Percentiles rank a stretch among this genome's conserved stretches.
Conservation (phyloP, 2,797 vertebrate species). For the Nannoperca obscura region DNA sequence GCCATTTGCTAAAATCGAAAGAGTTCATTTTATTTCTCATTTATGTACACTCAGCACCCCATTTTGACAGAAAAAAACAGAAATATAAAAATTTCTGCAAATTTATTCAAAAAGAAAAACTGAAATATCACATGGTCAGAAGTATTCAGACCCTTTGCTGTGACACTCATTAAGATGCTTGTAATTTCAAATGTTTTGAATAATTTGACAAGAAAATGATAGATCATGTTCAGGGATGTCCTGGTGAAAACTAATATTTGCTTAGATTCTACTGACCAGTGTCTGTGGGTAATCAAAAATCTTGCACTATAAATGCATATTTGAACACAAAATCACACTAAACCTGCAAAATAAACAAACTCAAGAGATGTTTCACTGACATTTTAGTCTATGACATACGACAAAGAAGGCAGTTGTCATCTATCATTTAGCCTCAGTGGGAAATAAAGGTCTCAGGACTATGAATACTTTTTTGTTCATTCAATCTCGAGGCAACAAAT, state of each 20-base stretch:
- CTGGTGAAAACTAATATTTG: background rate
- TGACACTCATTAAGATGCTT: background rate
- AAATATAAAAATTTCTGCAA: too few species aligned
- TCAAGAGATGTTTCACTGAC: background rate
- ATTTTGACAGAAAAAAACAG: too few species aligned
- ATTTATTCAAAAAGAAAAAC: too few species aligned
- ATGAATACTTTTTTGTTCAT: background rate
- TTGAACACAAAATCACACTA: background rate
- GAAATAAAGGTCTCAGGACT: background rate
- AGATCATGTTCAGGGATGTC: background rate
- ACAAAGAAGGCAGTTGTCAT: background rate
- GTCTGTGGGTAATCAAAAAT: background rate
- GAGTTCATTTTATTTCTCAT: too few species aligned
- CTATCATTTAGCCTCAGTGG: background rate
- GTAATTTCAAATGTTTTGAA: background rate
- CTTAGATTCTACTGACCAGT: background rate
- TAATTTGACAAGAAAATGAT: background rate
- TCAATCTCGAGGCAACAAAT: constrained; percentile 3
- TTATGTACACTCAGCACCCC: too few species aligned
- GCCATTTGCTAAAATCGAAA: too few species aligned
- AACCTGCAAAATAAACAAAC: background rate
- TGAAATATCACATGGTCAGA: too few species aligned
- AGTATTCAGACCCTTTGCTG: too few species aligned
- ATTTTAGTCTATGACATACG: background rate
- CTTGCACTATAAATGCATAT: constrained; percentile 13